Evolutionary conservation across 1,140 invertebrate genomes (phyloP).

Genomic region (Microplitis demolitor): DNA sequence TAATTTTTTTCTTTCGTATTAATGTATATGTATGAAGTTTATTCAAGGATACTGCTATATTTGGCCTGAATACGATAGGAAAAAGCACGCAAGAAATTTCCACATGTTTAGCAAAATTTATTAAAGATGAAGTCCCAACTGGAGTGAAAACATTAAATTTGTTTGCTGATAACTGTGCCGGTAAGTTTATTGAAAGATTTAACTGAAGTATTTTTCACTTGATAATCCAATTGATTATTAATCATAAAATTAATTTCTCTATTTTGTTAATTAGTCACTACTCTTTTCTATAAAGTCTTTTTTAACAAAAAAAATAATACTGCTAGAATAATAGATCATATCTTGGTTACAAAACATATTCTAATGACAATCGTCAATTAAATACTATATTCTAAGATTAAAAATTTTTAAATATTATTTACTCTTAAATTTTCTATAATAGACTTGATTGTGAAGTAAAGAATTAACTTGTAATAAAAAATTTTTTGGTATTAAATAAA

Average conservation of each 20-base stretch:
- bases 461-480: not conserved
- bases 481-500: not conserved
- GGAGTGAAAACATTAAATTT: slow-evolving; percentile 22
- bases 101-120: slow-evolving; percentile 19
- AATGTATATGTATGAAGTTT: not conserved
- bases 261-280: no score
- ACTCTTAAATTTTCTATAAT: not conserved
- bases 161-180: slow-evolving; percentile 20
- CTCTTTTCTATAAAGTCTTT: no score
- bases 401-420: no score
- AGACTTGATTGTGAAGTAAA: not conserved
- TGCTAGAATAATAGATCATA: no score
- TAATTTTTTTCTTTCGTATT: not conserved
- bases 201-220: not conserved
- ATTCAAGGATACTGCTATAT: slow-evolving; percentile 17
- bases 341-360: no score
- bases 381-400: no score
- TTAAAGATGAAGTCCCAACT: slow-evolving; percentile 14
- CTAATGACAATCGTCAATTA: no score
- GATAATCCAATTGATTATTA: not conserved
- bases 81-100: slow-evolving; percentile 24
- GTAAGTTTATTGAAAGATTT: not conserved
- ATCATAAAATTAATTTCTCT: no score
- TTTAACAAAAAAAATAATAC: no score
- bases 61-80: slow-evolving; percentile 7